phyloP scores from a whole-genome alignment of 2,113 vertebrate genomes.

The Bostrychus sinensis region DNA sequence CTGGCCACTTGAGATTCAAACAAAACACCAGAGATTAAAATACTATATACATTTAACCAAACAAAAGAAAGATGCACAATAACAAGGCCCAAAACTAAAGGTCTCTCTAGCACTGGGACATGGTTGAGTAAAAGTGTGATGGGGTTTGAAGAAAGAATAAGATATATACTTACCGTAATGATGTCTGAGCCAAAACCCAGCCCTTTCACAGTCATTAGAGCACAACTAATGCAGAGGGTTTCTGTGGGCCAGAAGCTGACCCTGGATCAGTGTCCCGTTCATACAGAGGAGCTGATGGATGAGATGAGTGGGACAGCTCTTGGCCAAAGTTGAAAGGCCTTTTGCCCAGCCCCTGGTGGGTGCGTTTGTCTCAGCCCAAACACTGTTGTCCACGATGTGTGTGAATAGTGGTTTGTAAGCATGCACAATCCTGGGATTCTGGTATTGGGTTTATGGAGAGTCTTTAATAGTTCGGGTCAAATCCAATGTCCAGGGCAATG shows the following conservation, averaged over 20 bases:
- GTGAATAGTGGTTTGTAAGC: too few species aligned
- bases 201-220: slow-evolving; percentile 14
- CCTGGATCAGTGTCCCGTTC: slow-evolving; percentile 44
- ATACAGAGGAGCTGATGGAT: slow-evolving; percentile 54
- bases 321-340: slow-evolving; percentile 68
- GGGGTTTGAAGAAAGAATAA: too few species aligned
- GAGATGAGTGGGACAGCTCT: slow-evolving; percentile 46
- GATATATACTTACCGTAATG: not conserved
- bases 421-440: too few species aligned
- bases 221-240: slow-evolving; percentile 5
- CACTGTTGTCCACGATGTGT: slow-evolving; percentile 37
- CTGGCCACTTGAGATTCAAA: too few species aligned
- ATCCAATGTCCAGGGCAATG: too few species aligned
- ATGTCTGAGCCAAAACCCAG: not conserved
- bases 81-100: not conserved
- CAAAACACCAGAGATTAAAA: too few species aligned
- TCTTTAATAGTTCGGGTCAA: too few species aligned
- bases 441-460: not conserved
- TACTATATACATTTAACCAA: too few species aligned
- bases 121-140: not conserved
- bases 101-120: not conserved
- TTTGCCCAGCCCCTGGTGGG: slow-evolving; percentile 40
- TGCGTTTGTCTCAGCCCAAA: slow-evolving; percentile 57
- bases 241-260: slow-evolving; percentile 44
- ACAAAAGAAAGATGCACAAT: too few species aligned